Percentiles rank a stretch among this genome's conserved stretches.
Evolutionary conservation across 2,888 invertebrate species (phyloP).

Genomic region (Philonicus albiceps): DNA sequence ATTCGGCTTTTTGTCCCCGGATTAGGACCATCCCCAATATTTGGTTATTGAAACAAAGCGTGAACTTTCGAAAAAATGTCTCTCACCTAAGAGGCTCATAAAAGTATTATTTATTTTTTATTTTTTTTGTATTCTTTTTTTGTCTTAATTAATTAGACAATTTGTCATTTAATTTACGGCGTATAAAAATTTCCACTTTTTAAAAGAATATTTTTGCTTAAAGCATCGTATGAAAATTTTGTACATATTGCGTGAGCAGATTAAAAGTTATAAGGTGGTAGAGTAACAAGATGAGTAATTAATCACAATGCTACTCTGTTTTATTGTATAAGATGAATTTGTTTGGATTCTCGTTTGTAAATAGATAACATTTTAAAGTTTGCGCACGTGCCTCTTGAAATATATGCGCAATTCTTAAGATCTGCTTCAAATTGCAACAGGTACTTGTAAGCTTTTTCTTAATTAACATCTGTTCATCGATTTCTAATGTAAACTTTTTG

Average conservation of each 20-base stretch:
- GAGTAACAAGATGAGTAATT: background rate
- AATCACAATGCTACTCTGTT: background rate
- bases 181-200: background rate
- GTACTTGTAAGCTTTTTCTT: background rate
- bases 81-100: background rate
- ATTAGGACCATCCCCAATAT: background rate
- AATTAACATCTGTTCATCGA: background rate
- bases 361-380: background rate
- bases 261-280: background rate
- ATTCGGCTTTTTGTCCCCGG: background rate
- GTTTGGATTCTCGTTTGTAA: background rate
- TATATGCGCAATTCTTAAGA: background rate
- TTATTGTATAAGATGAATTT: background rate
- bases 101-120: too few relatives aligned
- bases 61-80: background rate
- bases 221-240: background rate
- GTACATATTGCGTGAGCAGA: background rate
- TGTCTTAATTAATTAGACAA: background rate
- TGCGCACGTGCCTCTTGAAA: background rate
- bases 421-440: background rate
- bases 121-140: background rate
- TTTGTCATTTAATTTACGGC: background rate
- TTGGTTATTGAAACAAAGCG: background rate
- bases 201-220: background rate
- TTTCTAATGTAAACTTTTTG: background rate